phyloP scores from a whole-genome alignment of 2,888 invertebrate species.

The Seira ritae region DNA sequence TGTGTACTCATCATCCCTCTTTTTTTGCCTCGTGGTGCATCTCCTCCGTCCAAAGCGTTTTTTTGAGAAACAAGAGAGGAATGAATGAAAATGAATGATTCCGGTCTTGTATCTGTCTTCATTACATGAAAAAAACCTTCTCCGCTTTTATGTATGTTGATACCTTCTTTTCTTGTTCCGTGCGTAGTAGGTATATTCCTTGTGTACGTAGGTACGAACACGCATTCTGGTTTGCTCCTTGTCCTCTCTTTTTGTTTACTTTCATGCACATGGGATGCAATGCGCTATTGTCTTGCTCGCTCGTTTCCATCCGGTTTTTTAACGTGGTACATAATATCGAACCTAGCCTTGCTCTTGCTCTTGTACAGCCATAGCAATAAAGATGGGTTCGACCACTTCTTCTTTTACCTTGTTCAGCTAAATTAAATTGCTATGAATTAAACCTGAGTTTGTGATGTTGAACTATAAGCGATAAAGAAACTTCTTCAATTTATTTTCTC shows the following conservation, averaged over 20 bases:
- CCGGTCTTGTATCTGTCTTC: constrained; percentile 33
- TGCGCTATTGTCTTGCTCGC: no score
- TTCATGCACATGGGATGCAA: no score
- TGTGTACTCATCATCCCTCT: constrained; percentile 32
- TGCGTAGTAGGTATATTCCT: not conserved
- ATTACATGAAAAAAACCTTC: constrained; percentile 6
- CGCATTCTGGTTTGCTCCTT: not conserved
- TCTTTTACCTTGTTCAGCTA: constrained; percentile 3
- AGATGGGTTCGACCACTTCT: not conserved
- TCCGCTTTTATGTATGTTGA: not conserved
- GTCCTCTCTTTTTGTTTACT: no score
- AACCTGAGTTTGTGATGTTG: not conserved
- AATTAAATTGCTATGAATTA: constrained; percentile 11
- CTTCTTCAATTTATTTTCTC: no score
- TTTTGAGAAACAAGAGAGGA: constrained; percentile 33
- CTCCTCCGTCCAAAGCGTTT: no score
- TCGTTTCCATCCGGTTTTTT: not conserved
- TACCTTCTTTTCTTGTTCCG: constrained; percentile 4
- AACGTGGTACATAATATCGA: not conserved
- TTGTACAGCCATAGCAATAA: not conserved
- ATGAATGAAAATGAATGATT: constrained; percentile 53
- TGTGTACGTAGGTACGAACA: not conserved
- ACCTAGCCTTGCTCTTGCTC: not conserved
- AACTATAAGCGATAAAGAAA: no score
- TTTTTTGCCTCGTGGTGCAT: constrained; percentile 14